Base-by-base conservation (phyloP, 2,113 vertebrate species). In the Prietella phreatophila region DNA sequence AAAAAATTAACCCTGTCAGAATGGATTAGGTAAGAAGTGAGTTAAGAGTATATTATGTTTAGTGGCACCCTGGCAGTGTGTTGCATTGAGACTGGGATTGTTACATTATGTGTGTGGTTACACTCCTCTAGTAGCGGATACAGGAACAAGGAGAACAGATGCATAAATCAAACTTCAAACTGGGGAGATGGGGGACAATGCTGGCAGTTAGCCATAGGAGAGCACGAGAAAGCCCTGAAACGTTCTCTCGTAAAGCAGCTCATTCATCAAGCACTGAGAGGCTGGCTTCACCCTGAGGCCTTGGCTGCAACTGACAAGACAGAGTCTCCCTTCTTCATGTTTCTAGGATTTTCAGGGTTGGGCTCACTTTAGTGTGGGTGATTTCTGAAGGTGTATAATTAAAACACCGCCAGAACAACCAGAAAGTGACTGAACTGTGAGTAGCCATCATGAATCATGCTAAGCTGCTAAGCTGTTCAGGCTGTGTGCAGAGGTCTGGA, bases 91-190 rank as follows among this genome's bases (percentile, higher is more conserved):
- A 60, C 81, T 73, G 90, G 91, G 86, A 89, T 89, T 69, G 89
- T 89, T 94, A 92, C 91, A 92, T 91, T 91, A 93, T 92, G 93
- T 91, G 91, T 93, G 90, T 88, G 91, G 92, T 88, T 91, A 91
- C 92, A 91, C 88, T 93, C 88, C 86, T 90, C 86, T 89, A 87
- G 91, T 86, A 79, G 79, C 91, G 91, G 91, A 89, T 83, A 87
- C 55, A 91, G 86, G 89, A 85, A 88, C 89, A 50, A 89, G 90
- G 88, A 85, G 89, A 89, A 88, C 84, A 88, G 88, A 47, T 92
- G 92, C 86, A 94, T 95, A 94, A 94, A 94, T 95, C 93, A 92
- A 86, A 88, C 91, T 85, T 93, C 93, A 93, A 91, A 92, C 22
- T 85, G n/a, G 79, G 53, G 56, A 33, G 50, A 10, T 25, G 76